Base-by-base conservation (phyloP, 2,888 invertebrate genomes). In the Endomychus coccineus region DNA sequence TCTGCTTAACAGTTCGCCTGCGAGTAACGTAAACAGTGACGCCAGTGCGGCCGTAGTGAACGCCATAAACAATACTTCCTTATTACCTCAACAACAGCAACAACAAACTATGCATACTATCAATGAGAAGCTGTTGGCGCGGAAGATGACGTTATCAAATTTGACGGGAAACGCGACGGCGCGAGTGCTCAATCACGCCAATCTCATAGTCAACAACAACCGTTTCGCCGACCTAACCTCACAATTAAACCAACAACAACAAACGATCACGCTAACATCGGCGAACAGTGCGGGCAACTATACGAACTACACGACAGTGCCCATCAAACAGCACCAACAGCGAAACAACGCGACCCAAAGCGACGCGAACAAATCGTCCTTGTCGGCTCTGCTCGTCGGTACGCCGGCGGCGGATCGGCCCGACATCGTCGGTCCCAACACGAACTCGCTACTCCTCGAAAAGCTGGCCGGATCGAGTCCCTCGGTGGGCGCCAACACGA, bases 1-100 rank as follows among this genome's bases (percentile, higher is more conserved):
- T 64, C 64, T 86, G 34, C 63, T 86, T 41, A 86, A 86, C 61
- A 84, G 83, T 56, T 80, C 82, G 15, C 83, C 84, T 24, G 81
- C 82, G n/a, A 71, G 70, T 56, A 62, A 55, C 39, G 49, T 60
- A 32, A 65, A 63, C 39, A 65, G 56, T 40, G 80, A 80, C 39
- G 78, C 79, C 2, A 80, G 75, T 52, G 69, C 72, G 22, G 72
- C 74, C 6, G 71, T 71, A 25, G 71, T 71, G 39, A 66, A 66
- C 49, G 62, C 64, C 21, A 61, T 62, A 40, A 62, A 61, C 45
- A 63, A 58, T 49, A 46, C 57, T 7, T 59, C 69, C 12, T 49
- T 61, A 29, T 52, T 59, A 39, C 55, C 59, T 30, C 64, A 63
- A 44, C 61, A 61, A 50, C 51, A 59, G 12, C 57, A 57, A 40